phyloP scores from a whole-genome alignment of 1,140 invertebrate genomes.

The Pogonognathellus flavescens region DNA sequence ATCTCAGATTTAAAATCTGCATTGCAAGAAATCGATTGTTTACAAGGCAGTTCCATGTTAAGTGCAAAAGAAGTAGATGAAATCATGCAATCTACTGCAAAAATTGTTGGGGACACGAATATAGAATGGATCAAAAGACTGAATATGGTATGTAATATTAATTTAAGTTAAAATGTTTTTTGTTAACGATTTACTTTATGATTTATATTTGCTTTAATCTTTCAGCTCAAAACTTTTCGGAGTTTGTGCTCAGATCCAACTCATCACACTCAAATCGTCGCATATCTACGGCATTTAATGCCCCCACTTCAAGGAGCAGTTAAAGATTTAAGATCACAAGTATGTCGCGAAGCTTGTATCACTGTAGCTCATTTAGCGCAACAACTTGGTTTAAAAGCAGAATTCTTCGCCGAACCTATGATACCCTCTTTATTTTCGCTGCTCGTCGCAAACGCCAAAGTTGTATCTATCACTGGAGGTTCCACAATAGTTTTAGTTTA shows the following conservation, averaged over 20 bases:
- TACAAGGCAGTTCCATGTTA: constrained; percentile 58
- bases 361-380: constrained; percentile 60
- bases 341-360: constrained; percentile 63
- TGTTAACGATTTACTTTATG: too few relatives aligned
- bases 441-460: constrained; percentile 66
- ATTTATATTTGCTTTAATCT: too few relatives aligned
- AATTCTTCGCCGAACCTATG: constrained; percentile 64
- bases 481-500: constrained; percentile 63
- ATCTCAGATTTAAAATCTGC: constrained; percentile 5
- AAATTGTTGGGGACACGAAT: constrained; percentile 60
- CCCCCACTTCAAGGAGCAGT: constrained; percentile 64
- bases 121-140: constrained; percentile 64
- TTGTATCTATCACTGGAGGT: constrained; percentile 60
- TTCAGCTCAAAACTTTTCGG: constrained; percentile 64
- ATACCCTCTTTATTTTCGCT: constrained; percentile 62
- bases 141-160: constrained; percentile 58
- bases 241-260: constrained; percentile 62
- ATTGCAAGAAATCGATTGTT: constrained; percentile 43
- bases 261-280: constrained; percentile 63
- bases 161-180: too few relatives aligned
- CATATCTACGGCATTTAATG: constrained; percentile 65
- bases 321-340: constrained; percentile 65
- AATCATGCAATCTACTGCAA: constrained; percentile 65
- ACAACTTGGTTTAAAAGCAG: constrained; percentile 59
- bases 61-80: constrained; percentile 65